Conservation (phyloP, 2,888 invertebrate genomes). For the Macrophya annulata region DNA sequence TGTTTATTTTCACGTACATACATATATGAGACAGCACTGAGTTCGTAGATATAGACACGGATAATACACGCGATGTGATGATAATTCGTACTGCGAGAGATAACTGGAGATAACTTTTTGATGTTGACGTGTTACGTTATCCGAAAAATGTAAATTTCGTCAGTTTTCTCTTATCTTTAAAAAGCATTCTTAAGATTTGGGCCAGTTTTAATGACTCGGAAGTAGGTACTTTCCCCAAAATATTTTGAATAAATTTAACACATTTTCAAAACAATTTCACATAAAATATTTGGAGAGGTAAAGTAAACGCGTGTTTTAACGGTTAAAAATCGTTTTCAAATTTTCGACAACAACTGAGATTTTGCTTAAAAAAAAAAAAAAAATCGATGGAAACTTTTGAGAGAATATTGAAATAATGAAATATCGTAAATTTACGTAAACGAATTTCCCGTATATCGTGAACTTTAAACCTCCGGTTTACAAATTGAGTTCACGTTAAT, state of each 20-base stretch:
- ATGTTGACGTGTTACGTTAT: background rate
- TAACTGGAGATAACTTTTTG: background rate
- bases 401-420: too few relatives aligned
- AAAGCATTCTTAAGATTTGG: background rate
- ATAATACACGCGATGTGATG: constrained; percentile 22
- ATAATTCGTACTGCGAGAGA: background rate
- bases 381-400: too few relatives aligned
- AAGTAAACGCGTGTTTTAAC: too few relatives aligned
- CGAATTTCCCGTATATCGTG: constrained; percentile 12
- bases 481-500: constrained; percentile 30
- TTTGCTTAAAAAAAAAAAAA: too few relatives aligned
- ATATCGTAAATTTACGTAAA: too few relatives aligned
- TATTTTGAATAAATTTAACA: background rate
- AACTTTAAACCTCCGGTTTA: background rate
- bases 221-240: background rate
- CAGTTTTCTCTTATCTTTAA: background rate
- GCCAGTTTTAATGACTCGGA: background rate
- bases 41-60: background rate
- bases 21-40: background rate
- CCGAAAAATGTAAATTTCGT: background rate
- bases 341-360: too few relatives aligned
- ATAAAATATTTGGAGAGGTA: too few relatives aligned
- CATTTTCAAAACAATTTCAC: too few relatives aligned
- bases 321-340: too few relatives aligned
- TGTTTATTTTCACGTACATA: constrained; percentile 32